These are phyloP conservation scores for Chloromyia formosa DNA, from an alignment of 2,888 invertebrate species.

Conservation along the genomic window DNA sequence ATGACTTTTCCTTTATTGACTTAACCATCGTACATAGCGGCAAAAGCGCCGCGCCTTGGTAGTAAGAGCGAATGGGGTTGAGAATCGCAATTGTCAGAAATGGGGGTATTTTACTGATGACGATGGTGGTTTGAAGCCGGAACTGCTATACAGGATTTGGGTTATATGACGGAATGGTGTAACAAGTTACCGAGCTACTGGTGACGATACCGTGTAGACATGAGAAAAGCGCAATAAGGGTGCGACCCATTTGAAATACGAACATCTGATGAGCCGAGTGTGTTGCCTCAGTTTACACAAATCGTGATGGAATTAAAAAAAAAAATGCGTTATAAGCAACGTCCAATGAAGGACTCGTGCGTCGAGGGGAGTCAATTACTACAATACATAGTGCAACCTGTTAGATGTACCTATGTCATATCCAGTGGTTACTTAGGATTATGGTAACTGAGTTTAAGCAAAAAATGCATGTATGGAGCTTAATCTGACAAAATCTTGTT, in stretches of 20 bases:
- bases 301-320: too few relatives aligned
- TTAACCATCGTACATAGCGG: slow-evolving; percentile 47
- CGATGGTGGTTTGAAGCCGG: background rate
- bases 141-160: slow-evolving; percentile 1
- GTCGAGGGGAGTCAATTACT: too few relatives aligned
- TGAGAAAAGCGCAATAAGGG: slow-evolving; percentile 35
- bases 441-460: too few relatives aligned
- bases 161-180: slow-evolving; percentile 25
- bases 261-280: slow-evolving; percentile 27
- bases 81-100: slow-evolving; percentile 2
- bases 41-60: slow-evolving; percentile 8
- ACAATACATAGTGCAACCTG: too few relatives aligned
- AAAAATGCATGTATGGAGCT: too few relatives aligned
- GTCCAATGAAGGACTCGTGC: too few relatives aligned
- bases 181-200: slow-evolving; percentile 27
- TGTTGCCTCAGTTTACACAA: slow-evolving; percentile 44
- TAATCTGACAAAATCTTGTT: too few relatives aligned
- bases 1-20: slow-evolving; percentile 50
- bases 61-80: slow-evolving; percentile 37
- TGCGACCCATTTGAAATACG: slow-evolving; percentile 2
- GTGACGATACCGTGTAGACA: slow-evolving; percentile 23
- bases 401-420: too few relatives aligned
- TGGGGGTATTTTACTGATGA: slow-evolving; percentile 15
- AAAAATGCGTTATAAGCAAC: too few relatives aligned
- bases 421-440: too few relatives aligned